phyloP scores from a whole-genome alignment of 2,113 vertebrate genomes.

The Silurus glanis region DNA sequence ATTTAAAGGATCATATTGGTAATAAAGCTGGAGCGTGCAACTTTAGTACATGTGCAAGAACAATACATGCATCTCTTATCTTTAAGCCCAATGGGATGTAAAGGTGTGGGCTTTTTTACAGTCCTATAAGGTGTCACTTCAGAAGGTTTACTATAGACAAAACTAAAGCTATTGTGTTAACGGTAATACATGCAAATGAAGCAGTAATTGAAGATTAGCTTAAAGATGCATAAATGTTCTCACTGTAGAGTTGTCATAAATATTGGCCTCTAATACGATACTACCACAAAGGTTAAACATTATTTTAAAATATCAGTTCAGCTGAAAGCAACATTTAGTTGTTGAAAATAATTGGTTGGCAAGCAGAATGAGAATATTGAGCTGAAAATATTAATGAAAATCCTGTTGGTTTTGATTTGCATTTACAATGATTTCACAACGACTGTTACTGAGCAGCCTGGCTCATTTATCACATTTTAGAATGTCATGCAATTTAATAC shows the following conservation, averaged over 20 bases:
- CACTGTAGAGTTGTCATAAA: background rate
- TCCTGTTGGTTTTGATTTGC: background rate
- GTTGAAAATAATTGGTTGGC: background rate
- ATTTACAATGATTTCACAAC: background rate
- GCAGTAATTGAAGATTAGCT: background rate
- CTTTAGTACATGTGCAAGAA: no score
- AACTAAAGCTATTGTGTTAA: background rate
- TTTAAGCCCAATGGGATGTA: constrained; percentile 21
- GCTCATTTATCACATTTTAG: background rate
- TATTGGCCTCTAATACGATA: background rate
- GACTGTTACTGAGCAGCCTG: background rate
- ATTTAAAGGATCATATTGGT: background rate
- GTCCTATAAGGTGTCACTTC: background rate
- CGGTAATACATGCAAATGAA: constrained; percentile 19
- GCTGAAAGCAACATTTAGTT: background rate
- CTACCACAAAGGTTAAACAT: background rate
- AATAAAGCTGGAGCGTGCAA: constrained; percentile 3
- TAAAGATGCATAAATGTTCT: background rate
- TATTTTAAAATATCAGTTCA: background rate
- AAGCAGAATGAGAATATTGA: background rate
- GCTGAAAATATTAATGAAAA: background rate
- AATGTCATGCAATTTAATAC: background rate
- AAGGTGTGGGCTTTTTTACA: background rate
- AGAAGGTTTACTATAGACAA: background rate
- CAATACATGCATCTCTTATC: constrained; percentile 24